A percentile compares a stretch with the other conserved stretches of the same genome.
phyloP scores from a whole-genome alignment of 2,888 invertebrate genomes.

The Parnassius glacialis region DNA sequence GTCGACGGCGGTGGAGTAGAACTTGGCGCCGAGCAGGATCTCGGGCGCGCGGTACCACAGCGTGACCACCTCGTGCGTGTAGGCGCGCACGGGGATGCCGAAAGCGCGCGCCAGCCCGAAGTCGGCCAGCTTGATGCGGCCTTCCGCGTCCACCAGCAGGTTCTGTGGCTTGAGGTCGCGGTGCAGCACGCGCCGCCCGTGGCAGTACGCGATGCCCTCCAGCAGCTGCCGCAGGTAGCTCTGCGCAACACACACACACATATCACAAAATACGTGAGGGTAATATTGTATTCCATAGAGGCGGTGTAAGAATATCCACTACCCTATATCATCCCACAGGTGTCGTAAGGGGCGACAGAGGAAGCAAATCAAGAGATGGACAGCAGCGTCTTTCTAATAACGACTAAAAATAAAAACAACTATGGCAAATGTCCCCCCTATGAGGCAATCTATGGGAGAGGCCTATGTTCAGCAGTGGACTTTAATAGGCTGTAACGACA shows the following conservation, averaged over 20 bases:
- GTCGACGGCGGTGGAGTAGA: slow-evolving; percentile 96
- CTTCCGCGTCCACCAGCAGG: slow-evolving; percentile 90
- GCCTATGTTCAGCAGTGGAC: no score
- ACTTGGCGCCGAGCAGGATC: slow-evolving; percentile 93
- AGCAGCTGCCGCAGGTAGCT: slow-evolving; percentile 93
- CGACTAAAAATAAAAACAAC: no score
- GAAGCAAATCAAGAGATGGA: no score
- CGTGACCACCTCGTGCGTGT: slow-evolving; percentile 96
- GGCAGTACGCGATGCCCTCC: slow-evolving; percentile 94
- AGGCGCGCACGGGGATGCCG: slow-evolving; percentile 94
- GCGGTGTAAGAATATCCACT: no score
- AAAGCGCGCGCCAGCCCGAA: slow-evolving; percentile 97
- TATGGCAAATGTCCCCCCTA: no score
- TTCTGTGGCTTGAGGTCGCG: slow-evolving; percentile 98
- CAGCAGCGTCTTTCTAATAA: no score
- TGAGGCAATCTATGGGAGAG: no score
- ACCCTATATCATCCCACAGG: no score
- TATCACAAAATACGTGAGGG: no score
- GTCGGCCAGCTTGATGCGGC: slow-evolving; percentile 96
- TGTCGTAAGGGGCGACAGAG: no score
- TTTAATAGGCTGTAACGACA: background rate
- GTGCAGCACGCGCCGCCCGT: slow-evolving; percentile 93
- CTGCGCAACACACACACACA: slow-evolving; percentile 49
- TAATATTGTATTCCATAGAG: no score
- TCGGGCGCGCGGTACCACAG: slow-evolving; percentile 99